Percentiles rank a stretch among this genome's conserved stretches.
Conservation (phyloP, 2,888 invertebrate genomes). For the Euzetes globulus region DNA sequence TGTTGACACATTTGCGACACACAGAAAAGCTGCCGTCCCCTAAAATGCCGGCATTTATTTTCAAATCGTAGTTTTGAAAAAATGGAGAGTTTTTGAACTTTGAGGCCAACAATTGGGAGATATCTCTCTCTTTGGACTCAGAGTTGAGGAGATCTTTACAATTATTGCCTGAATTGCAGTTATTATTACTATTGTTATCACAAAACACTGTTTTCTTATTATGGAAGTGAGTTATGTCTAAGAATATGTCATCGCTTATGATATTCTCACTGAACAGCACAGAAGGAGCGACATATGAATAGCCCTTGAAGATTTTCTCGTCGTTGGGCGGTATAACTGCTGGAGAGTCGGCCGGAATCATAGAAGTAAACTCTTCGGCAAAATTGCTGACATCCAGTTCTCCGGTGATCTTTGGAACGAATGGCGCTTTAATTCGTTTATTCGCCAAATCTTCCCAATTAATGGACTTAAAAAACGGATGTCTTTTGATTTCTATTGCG, state of each 20-base stretch:
- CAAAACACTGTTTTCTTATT: constrained; percentile 4
- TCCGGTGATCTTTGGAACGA: constrained; percentile 72
- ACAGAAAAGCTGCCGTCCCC: constrained; percentile 86
- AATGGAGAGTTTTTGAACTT: constrained; percentile 64
- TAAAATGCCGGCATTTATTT: constrained; percentile 47
- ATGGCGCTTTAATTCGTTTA: constrained; percentile 74
- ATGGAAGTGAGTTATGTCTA: constrained; percentile 50
- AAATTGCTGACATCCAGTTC: constrained; percentile 93
- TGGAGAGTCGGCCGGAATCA: constrained; percentile 75
- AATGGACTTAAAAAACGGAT: constrained; percentile 75
- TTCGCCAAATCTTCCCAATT: constrained; percentile 74
- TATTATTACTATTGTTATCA: neutral
- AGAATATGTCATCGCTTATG: constrained; percentile 61
- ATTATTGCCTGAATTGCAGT: constrained; percentile 1
- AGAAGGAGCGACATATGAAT: constrained; percentile 90
- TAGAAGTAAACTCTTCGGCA: constrained; percentile 89
- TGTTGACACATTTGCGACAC: constrained; percentile 63
- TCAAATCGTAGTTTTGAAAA: constrained; percentile 72
- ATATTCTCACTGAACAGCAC: constrained; percentile 66
- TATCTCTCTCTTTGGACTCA: constrained; percentile 50
- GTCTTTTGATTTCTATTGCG: constrained; percentile 79
- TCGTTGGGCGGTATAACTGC: constrained; percentile 50
- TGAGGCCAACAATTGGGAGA: constrained; percentile 53
- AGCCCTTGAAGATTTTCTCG: constrained; percentile 85
- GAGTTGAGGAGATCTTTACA: constrained; percentile 19